These are phyloP conservation scores for Thalpophila matura DNA, from an alignment of 2,888 invertebrate genomes.

Conservation along the genomic window DNA sequence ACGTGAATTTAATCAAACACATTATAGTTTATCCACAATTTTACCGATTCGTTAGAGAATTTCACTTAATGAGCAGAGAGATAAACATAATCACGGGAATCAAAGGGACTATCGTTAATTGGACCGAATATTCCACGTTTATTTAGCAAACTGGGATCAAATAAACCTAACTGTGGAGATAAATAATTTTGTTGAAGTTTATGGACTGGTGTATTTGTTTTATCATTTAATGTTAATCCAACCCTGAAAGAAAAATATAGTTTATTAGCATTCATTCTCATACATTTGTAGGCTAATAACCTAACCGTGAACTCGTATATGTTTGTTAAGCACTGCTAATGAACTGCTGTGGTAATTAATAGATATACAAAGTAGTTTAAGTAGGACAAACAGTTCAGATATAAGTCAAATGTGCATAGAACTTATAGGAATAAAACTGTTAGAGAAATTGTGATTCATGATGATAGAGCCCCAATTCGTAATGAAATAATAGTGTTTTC, in stretches of 20 bases:
- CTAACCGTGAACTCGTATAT: slow-evolving; percentile 2
- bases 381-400: background rate
- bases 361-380: background rate
- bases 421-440: background rate
- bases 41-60: background rate
- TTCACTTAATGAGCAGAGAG: background rate
- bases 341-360: slow-evolving; percentile 6
- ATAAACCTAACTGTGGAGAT: background rate
- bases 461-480: too few species aligned
- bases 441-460: too few species aligned
- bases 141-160: background rate
- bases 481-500: too few species aligned
- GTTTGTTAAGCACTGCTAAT: slow-evolving; percentile 25
- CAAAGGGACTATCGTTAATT: slow-evolving; percentile 7
- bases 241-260: slow-evolving; percentile 5
- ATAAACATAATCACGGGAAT: background rate
- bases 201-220: slow-evolving; percentile 6
- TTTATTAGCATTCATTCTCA: slow-evolving; percentile 16
- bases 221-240: background rate
- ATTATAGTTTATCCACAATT: background rate
- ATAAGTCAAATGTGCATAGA: background rate
- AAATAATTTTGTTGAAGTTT: slow-evolving; percentile 1
- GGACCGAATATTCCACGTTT: slow-evolving; percentile 6
- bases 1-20: background rate
- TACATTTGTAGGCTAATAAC: slow-evolving; percentile 30